A percentile compares a stretch with the other conserved stretches of the same genome.
These are phyloP conservation scores for Ataeniobius toweri DNA, from an alignment of 2,797 vertebrate genomes.

Conservation along the genomic window DNA sequence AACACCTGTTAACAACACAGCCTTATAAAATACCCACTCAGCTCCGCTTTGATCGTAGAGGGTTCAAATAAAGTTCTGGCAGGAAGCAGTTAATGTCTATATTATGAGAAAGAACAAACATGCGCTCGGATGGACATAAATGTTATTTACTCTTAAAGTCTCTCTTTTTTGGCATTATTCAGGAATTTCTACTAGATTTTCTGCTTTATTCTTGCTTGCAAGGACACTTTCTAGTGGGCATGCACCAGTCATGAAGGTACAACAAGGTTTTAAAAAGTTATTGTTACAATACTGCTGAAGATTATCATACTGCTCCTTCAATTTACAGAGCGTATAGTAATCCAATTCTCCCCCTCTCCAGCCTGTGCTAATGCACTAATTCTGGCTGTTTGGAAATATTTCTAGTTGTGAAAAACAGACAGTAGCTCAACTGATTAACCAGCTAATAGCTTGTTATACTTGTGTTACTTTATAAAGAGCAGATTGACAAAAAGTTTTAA, in stretches of 20 bases:
- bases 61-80: slow-evolving; percentile 41
- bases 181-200: neutral
- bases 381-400: neutral
- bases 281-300: neutral
- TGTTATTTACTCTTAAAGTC: neutral
- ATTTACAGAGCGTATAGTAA: neutral
- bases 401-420: neutral
- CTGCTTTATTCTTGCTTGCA: no score
- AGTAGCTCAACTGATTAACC: neutral
- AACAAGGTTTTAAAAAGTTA: neutral
- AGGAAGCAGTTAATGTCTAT: slow-evolving; percentile 30
- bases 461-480: neutral
- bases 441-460: neutral
- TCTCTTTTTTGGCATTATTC: slow-evolving; percentile 1
- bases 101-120: slow-evolving; percentile 20
- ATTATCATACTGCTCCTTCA: neutral
- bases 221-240: neutral
- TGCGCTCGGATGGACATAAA: neutral
- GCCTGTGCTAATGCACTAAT: neutral
- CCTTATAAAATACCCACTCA: slow-evolving; percentile 61
- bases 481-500: no score
- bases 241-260: no score
- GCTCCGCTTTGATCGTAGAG: slow-evolving; percentile 51
- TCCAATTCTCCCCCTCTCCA: neutral
- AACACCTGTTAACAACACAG: slow-evolving; percentile 73